phyloP scores from a whole-genome alignment of 1,140 invertebrate species.

The Dreissena polymorpha region DNA sequence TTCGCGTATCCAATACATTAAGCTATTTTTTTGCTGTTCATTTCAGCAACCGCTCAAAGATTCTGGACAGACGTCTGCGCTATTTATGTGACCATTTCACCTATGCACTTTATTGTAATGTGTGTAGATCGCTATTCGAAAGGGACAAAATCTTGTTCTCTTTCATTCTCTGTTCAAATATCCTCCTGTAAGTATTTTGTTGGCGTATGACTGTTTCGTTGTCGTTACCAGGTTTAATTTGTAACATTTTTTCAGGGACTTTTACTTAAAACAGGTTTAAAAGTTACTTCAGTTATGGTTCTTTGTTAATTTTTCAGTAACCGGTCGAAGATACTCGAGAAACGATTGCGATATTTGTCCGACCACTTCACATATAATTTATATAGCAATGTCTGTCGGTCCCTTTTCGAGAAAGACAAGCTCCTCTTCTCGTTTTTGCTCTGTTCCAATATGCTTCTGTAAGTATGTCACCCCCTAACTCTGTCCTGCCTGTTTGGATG shows the following conservation, averaged over 20 bases:
- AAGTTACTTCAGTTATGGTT: too few relatives aligned
- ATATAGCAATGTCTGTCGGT: conserved; percentile 77
- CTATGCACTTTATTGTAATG: conserved; percentile 76
- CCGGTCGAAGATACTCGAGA: conserved; percentile 77
- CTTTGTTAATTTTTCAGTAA: conserved; percentile 77
- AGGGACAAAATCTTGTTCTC: conserved; percentile 79
- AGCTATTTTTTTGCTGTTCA: too few relatives aligned
- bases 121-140: conserved; percentile 78
- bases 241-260: too few relatives aligned
- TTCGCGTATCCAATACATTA: too few relatives aligned
- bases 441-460: conserved; percentile 80
- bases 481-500: conserved; percentile 3
- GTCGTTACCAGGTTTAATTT: background rate
- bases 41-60: conserved; percentile 80
- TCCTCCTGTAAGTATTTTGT: conserved; percentile 80
- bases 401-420: conserved; percentile 79
- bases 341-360: conserved; percentile 76
- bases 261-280: too few relatives aligned
- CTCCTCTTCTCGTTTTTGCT: conserved; percentile 78
- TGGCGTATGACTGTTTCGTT: background rate
- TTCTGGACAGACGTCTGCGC: conserved; percentile 73
- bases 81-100: conserved; percentile 80
- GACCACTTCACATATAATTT: conserved; percentile 79
- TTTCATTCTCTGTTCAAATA: conserved; percentile 78
- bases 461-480: conserved; percentile 74